Conservation (phyloP, 2,113 vertebrate species). For the Anhinga rufa region DNA sequence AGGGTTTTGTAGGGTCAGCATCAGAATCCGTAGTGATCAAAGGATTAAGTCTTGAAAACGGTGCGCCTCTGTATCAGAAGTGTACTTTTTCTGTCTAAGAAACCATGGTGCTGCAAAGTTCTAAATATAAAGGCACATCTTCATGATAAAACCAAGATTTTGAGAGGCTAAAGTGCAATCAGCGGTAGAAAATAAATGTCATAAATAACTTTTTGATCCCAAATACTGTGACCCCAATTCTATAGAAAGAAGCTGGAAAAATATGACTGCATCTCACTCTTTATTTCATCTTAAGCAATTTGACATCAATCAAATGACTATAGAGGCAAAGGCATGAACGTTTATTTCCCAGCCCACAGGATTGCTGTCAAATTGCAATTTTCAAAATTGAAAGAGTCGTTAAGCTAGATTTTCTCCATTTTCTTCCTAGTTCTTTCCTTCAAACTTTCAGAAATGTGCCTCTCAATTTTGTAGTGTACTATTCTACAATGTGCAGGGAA, state of each 20-base stretch:
- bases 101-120: background rate
- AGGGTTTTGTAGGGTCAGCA: background rate
- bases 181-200: slow-evolving; percentile 45
- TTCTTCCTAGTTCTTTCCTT: slow-evolving; percentile 43
- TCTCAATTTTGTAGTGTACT: slow-evolving; percentile 30
- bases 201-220: slow-evolving; percentile 65
- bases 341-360: slow-evolving; percentile 61
- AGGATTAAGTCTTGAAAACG: background rate
- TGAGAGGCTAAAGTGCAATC: slow-evolving; percentile 59
- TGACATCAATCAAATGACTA: slow-evolving; percentile 62
- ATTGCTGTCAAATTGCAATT: slow-evolving; percentile 70
- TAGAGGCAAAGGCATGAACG: slow-evolving; percentile 53
- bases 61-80: background rate
- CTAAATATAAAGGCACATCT: slow-evolving; percentile 42
- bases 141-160: slow-evolving; percentile 48
- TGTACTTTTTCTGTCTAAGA: background rate
- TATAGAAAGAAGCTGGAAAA: slow-evolving; percentile 52
- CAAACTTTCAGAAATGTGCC: slow-evolving; percentile 55
- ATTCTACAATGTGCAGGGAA: background rate
- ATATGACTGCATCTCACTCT: slow-evolving; percentile 61
- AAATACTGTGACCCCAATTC: slow-evolving; percentile 58
- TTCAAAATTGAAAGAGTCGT: slow-evolving; percentile 63
- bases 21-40: background rate
- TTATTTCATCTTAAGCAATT: slow-evolving; percentile 69
- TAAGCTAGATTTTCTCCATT: slow-evolving; percentile 61